Conservation (phyloP, 2,888 invertebrate species). For the Eustalomyia histrio region DNA sequence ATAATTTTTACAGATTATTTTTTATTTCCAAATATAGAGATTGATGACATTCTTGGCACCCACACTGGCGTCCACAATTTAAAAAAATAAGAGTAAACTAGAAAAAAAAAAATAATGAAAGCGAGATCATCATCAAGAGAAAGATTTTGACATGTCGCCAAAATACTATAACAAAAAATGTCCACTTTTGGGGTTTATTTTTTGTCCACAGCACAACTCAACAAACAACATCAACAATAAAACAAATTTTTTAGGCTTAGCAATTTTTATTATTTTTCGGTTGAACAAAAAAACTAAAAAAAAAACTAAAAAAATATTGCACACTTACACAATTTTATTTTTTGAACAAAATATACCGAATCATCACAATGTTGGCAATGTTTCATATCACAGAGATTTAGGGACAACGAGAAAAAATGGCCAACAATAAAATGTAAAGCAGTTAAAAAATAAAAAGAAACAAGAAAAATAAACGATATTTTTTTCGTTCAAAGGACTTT, state of each 20-base stretch:
- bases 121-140: slow-evolving; percentile 51
- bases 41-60: slow-evolving; percentile 63
- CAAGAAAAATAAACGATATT: slow-evolving; percentile 37
- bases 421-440: slow-evolving; percentile 45
- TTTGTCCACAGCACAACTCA: slow-evolving; percentile 7
- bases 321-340: slow-evolving; percentile 27
- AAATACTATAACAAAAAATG: slow-evolving; percentile 46
- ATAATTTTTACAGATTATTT: slow-evolving; percentile 27
- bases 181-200: slow-evolving; percentile 46
- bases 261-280: slow-evolving; percentile 19
- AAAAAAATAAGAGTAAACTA: no score
- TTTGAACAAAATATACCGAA: not conserved
- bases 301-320: slow-evolving; percentile 25
- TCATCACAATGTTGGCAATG: slow-evolving; percentile 59
- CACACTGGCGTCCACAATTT: slow-evolving; percentile 54
- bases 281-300: not conserved
- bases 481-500: slow-evolving; percentile 51
- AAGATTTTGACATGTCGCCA: slow-evolving; percentile 62
- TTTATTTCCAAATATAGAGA: slow-evolving; percentile 41
- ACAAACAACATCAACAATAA: slow-evolving; percentile 14
- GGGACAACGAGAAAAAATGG: slow-evolving; percentile 43
- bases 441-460: slow-evolving; percentile 21
- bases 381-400: slow-evolving; percentile 50
- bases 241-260: slow-evolving; percentile 47
- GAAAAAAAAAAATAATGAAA: slow-evolving; percentile 39